Conservation (phyloP, 2,797 vertebrate genomes). For the Nannoperca obscura region DNA sequence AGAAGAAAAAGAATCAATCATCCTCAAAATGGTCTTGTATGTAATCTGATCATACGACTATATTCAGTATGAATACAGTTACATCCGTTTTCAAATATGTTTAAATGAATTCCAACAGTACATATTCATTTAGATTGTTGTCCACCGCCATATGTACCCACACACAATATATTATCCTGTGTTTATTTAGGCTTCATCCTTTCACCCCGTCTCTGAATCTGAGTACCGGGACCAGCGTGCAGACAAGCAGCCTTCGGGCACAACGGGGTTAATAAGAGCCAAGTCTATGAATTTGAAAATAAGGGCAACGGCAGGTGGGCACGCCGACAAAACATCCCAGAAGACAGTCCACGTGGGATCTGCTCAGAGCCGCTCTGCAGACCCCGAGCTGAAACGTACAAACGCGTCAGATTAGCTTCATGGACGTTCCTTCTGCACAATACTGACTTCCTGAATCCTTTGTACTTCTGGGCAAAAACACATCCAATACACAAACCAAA, state of each 20-base stretch:
- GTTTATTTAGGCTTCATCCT: slow-evolving; percentile 33
- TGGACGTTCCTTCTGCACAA: slow-evolving; percentile 1
- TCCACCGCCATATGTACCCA: no score
- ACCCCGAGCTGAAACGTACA: slow-evolving; percentile 34
- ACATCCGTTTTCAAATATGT: not conserved
- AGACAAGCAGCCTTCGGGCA: slow-evolving; percentile 25
- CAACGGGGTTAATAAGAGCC: slow-evolving; percentile 32
- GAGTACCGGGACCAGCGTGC: not conserved
- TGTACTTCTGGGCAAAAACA: not conserved
- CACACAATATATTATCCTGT: not conserved
- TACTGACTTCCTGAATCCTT: not conserved
- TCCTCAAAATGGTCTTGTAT: not conserved
- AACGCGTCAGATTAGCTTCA: slow-evolving; percentile 34
- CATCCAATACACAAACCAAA: no score
- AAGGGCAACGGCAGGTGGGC: slow-evolving; percentile 36
- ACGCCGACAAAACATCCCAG: slow-evolving; percentile 6
- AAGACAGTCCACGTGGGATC: not conserved
- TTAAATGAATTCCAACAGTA: not conserved
- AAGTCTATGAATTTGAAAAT: slow-evolving; percentile 41
- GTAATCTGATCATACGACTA: not conserved
- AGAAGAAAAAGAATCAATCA: not conserved
- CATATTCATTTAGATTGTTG: slow-evolving; percentile 10
- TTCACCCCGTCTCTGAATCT: slow-evolving; percentile 25
- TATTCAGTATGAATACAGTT: not conserved
- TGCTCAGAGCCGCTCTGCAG: slow-evolving; percentile 27